Evolutionary conservation across 2,888 invertebrate genomes (phyloP).

Genomic region (Plebejus anna): DNA sequence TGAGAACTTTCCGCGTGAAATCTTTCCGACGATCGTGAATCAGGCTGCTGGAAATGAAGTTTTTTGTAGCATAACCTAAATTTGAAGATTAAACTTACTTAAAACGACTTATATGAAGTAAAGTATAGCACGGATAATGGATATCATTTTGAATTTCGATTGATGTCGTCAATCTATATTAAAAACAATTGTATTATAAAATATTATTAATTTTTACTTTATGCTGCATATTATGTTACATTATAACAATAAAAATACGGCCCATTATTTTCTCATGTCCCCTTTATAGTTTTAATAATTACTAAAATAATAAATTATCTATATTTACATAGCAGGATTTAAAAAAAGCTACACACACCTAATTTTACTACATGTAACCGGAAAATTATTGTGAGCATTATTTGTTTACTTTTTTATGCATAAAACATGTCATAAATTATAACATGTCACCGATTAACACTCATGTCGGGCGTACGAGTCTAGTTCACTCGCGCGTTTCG

Average conservation of each 20-base stretch:
- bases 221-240: too few relatives aligned
- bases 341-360: not conserved
- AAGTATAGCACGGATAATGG: too few relatives aligned
- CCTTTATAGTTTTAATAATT: not conserved
- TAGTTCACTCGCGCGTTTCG: conserved; percentile 13
- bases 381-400: not conserved
- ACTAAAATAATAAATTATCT: too few relatives aligned
- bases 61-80: not conserved
- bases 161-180: too few relatives aligned
- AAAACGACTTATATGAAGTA: too few relatives aligned
- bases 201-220: too few relatives aligned
- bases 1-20: too few relatives aligned
- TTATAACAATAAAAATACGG: too few relatives aligned
- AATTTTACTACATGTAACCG: not conserved
- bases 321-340: not conserved
- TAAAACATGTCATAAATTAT: not conserved
- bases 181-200: too few relatives aligned
- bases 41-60: not conserved
- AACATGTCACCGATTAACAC: not conserved
- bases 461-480: not conserved
- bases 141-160: too few relatives aligned
- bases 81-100: not conserved
- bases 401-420: not conserved
- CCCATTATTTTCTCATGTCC: too few relatives aligned
- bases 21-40: too few relatives aligned